Percentiles rank a stretch among this genome's conserved stretches.
phyloP scores from a whole-genome alignment of 2,888 invertebrate genomes.

The Agrotis segetum region DNA sequence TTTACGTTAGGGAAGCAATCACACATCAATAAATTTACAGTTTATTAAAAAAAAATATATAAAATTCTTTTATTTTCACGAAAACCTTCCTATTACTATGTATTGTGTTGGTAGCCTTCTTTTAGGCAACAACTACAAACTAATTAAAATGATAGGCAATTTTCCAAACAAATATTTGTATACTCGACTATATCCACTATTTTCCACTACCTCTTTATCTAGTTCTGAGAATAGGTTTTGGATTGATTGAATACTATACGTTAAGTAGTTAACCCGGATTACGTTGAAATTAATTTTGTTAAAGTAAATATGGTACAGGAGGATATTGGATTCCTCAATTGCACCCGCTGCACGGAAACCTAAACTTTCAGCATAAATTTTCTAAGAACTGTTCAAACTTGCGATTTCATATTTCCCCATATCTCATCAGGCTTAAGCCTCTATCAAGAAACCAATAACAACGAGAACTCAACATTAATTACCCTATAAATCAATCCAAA shows the following conservation, averaged over 20 bases:
- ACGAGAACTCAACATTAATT: constrained; percentile 34
- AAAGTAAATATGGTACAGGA: background rate
- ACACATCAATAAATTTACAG: background rate
- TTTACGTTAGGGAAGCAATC: background rate
- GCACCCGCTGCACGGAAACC: background rate
- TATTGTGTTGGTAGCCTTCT: no score
- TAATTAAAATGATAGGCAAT: no score
- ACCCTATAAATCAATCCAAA: constrained; percentile 50
- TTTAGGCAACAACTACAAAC: no score
- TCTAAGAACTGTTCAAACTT: background rate
- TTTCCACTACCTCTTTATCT: background rate
- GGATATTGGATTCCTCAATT: background rate
- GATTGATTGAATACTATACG: no score
- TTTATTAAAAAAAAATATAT: no score
- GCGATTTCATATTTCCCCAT: background rate
- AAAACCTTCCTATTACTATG: no score
- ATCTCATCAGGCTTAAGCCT: background rate
- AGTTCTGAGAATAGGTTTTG: no score
- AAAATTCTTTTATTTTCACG: background rate
- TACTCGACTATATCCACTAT: background rate
- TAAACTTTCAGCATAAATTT: background rate
- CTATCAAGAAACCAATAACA: constrained; percentile 29
- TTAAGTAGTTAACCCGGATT: no score
- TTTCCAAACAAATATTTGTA: no score
- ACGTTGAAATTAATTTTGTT: background rate